Evolutionary conservation across 2,113 vertebrate species (phyloP).

Genomic region (Burhinus oedicnemus): DNA sequence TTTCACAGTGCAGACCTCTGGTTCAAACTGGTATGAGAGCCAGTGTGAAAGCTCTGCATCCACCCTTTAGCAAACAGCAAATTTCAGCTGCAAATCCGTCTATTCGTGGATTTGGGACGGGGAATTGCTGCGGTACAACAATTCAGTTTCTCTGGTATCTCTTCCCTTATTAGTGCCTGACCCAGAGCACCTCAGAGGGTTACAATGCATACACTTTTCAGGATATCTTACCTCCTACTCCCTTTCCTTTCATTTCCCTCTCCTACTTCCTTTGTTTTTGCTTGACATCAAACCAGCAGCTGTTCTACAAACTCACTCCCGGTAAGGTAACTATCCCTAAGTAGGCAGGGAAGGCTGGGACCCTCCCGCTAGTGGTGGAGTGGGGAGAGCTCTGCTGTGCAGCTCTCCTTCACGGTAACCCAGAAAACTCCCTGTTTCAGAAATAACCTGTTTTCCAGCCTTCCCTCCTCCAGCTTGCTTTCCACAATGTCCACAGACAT

Average conservation of each 20-base stretch:
- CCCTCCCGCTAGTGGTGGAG: rapidly evolving
- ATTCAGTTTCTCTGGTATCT: neutral
- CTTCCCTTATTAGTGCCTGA: neutral
- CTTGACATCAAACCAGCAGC: neutral
- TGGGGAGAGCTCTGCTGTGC: neutral
- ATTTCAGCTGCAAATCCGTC: neutral
- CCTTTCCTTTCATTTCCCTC: neutral
- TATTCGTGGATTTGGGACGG: neutral
- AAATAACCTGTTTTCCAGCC: neutral
- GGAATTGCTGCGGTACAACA: neutral
- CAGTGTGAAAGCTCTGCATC: neutral
- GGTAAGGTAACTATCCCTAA: neutral
- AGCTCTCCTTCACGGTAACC: rapidly evolving
- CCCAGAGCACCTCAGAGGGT: neutral
- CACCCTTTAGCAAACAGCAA: neutral
- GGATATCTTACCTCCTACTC: neutral
- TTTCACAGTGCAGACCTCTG: neutral
- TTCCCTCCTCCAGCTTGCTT: neutral
- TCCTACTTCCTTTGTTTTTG: neutral
- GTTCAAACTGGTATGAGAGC: neutral
- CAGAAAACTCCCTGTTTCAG: neutral
- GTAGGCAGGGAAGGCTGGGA: neutral
- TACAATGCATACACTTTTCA: neutral
- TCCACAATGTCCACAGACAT: neutral
- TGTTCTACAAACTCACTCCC: neutral